A percentile compares a stretch with the other conserved stretches of the same genome.
These are phyloP conservation scores for Bombyx huttoni DNA, from an alignment of 2,888 invertebrate genomes.

Conservation along the genomic window DNA sequence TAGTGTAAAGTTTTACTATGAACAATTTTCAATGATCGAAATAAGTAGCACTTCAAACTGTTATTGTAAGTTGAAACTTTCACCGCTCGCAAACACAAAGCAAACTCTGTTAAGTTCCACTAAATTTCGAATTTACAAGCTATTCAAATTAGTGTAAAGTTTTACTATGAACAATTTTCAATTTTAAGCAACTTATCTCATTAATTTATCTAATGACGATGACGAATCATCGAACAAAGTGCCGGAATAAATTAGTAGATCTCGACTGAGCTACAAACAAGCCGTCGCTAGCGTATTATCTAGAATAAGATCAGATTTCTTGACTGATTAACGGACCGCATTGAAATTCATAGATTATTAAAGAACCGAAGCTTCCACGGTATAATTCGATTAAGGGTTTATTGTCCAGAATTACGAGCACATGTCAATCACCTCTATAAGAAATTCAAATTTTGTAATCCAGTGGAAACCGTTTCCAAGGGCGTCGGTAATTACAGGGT, in stretches of 20 bases:
- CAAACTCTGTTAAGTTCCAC: neutral
- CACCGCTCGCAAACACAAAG: neutral
- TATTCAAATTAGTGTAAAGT: neutral
- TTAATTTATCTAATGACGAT: constrained; percentile 4
- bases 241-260: constrained; percentile 29
- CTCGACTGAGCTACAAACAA: constrained; percentile 25
- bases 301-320: constrained; percentile 29
- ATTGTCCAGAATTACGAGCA: constrained; percentile 37
- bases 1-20: neutral
- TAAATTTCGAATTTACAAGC: neutral
- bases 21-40: neutral
- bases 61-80: neutral
- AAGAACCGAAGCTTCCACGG: constrained; percentile 12
- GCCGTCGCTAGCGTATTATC: constrained; percentile 31
- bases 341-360: constrained; percentile 7
- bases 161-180: neutral
- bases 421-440: constrained; percentile 64
- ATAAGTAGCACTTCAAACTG: neutral
- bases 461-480: constrained; percentile 37
- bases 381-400: constrained; percentile 43
- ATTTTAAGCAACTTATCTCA: neutral
- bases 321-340: constrained; percentile 20
- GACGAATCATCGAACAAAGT: constrained; percentile 7
- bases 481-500: constrained; percentile 19
- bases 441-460: constrained; percentile 66